These are phyloP conservation scores for Bombus ignitus DNA, from an alignment of 1,140 invertebrate species.

Conservation along the genomic window DNA sequence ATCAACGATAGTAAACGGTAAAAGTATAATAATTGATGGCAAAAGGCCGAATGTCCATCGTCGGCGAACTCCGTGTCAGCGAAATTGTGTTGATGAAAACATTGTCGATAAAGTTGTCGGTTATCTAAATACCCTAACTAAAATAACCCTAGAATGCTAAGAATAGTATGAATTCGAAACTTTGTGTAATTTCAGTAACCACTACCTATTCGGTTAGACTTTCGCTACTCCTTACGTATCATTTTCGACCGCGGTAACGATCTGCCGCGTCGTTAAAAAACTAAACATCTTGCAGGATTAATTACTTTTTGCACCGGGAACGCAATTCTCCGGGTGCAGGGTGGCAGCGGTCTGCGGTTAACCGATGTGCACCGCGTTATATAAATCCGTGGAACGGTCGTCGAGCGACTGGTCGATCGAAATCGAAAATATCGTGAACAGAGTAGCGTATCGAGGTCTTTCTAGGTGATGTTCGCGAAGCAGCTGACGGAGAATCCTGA, in stretches of 20 bases:
- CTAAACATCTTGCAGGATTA: background rate
- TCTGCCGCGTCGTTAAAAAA: background rate
- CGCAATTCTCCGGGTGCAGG: background rate
- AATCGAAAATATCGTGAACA: background rate
- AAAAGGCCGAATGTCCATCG: too few relatives aligned
- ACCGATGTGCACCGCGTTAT: background rate
- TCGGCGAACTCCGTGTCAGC: too few relatives aligned
- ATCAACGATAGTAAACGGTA: too few relatives aligned
- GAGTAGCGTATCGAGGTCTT: background rate
- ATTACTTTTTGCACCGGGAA: slow-evolving; percentile 12
- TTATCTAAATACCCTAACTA: too few relatives aligned
- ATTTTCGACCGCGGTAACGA: too few relatives aligned
- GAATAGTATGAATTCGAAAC: too few relatives aligned
- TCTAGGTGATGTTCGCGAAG: background rate
- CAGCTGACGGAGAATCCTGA: slow-evolving; percentile 52
- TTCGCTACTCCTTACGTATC: too few relatives aligned
- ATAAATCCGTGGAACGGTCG: background rate
- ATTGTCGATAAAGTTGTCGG: too few relatives aligned
- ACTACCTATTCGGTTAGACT: background rate
- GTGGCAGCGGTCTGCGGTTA: slow-evolving; percentile 13
- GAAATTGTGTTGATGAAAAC: too few relatives aligned
- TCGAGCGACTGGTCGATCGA: background rate
- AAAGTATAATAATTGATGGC: too few relatives aligned
- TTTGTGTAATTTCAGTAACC: too few relatives aligned
- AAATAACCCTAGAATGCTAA: too few relatives aligned